Evolutionary conservation across 2,888 invertebrate species (phyloP), one percentile per base, ranked within the genome.

Genomic region (Adineta ricciae): DNA sequence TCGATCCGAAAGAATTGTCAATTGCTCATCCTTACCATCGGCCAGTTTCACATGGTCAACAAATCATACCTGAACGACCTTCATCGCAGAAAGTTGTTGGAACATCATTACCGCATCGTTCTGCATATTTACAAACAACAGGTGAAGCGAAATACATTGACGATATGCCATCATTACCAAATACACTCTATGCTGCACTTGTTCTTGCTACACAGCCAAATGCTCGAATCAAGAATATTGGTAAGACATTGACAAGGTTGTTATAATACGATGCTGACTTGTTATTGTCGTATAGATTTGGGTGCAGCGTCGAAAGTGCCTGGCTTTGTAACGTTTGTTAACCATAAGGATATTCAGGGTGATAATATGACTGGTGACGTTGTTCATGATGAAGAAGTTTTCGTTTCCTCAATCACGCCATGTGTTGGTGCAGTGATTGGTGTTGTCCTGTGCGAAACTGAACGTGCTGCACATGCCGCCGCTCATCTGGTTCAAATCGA

Each of bases 61-160:
- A 88, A 90, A 87, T 88, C 89, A 85, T 89, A 89, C 0, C 87
- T 88, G 21, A 85, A 87, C 16, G 88, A 87, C 5, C 90, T 90
- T 86, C 85, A 86, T 2, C 86, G 86, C 14, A 92, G 91, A 83
- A 95, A 96, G 91, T 92, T 38, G 93, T 97, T 27, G 95, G 96
- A 0, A 92, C 94, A 86, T 94, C 96, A 0, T 91, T 95, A 83
- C 92, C 94, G 0, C 97, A 97, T 89, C 90, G 92, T 83, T 94
- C 96, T 14, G 96, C 95, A 0, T 92, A 93, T 82, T 95, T 96
- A 89, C 97, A 97, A 91, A 94, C 94, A 0, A 94, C 95, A 0
- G 93, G 96, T 2, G 96, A 97, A 92, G 96, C 97, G 0, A 92
- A 94, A 84, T 97, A 96, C 89, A 94, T 94, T 87, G 96, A 96